A percentile compares a stretch with the other conserved stretches of the same genome.
phyloP scores from a whole-genome alignment of 1,140 invertebrate genomes.

The Periplaneta americana region DNA sequence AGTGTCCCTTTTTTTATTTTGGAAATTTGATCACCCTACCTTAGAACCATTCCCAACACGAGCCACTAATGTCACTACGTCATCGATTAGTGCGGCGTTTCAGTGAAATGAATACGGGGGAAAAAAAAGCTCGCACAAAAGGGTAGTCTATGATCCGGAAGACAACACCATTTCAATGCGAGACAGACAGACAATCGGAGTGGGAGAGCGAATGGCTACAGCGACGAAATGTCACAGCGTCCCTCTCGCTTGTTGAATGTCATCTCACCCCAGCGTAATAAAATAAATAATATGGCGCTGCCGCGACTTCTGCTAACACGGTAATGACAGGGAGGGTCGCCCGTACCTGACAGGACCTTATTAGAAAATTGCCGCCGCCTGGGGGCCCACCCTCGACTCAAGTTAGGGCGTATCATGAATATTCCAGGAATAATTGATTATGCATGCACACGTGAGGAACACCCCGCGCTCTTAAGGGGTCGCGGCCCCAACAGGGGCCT shows the following conservation, averaged over 20 bases:
- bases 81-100: too few relatives aligned
- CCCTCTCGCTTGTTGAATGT: not conserved
- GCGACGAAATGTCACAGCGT: not conserved
- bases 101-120: too few relatives aligned
- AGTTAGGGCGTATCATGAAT: not conserved
- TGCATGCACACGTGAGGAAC: too few relatives aligned
- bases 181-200: not conserved
- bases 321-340: not conserved
- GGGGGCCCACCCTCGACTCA: not conserved
- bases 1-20: too few relatives aligned
- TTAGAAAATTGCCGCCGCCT: not conserved
- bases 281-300: not conserved
- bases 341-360: not conserved
- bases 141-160: not conserved
- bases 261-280: not conserved
- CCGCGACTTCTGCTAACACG: not conserved
- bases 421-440: not conserved
- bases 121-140: not conserved
- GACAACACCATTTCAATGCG: too few relatives aligned
- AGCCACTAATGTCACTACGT: too few relatives aligned
- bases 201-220: not conserved
- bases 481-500: too few relatives aligned
- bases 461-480: too few relatives aligned
- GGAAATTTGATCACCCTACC: too few relatives aligned
- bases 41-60: too few relatives aligned